These are phyloP conservation scores for Anguilla obscura DNA, from an alignment of 2,797 vertebrate species.

Conservation along the genomic window DNA sequence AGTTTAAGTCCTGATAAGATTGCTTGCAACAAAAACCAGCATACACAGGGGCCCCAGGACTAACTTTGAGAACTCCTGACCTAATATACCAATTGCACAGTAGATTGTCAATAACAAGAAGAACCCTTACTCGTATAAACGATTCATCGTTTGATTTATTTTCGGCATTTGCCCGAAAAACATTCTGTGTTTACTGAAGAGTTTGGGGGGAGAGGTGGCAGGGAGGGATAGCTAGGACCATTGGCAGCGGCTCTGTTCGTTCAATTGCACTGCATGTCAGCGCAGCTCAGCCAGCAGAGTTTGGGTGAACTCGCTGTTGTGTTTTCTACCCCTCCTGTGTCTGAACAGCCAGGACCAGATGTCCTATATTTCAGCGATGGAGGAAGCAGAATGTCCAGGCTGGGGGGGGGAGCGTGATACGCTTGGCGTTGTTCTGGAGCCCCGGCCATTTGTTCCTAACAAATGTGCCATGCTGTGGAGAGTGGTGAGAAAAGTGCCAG, in stretches of 20 bases:
- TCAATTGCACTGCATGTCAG: no score
- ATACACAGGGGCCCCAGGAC: neutral
- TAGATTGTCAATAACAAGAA: neutral
- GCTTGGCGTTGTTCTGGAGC: neutral
- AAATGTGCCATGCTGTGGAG: neutral
- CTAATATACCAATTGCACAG: neutral
- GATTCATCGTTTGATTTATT: slow-evolving; percentile 4
- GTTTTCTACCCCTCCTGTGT: neutral
- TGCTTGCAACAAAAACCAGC: neutral
- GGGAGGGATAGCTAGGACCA: neutral
- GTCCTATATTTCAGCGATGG: slow-evolving; percentile 4
- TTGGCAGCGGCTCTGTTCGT: no score
- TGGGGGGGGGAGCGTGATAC: neutral
- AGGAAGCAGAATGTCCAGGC: neutral
- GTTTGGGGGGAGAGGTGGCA: neutral
- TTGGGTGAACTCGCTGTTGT: neutral
- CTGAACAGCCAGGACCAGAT: neutral
- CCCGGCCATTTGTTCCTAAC: neutral
- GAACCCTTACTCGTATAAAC: neutral
- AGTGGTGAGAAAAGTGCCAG: neutral
- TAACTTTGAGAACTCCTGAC: neutral
- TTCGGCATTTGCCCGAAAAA: neutral
- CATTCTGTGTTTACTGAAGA: neutral
- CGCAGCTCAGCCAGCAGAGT: neutral
- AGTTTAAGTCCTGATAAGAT: no score